A percentile compares a stretch with the other conserved stretches of the same genome.
Conservation (phyloP, 2,888 invertebrate species). For the Teleogryllus oceanicus region DNA sequence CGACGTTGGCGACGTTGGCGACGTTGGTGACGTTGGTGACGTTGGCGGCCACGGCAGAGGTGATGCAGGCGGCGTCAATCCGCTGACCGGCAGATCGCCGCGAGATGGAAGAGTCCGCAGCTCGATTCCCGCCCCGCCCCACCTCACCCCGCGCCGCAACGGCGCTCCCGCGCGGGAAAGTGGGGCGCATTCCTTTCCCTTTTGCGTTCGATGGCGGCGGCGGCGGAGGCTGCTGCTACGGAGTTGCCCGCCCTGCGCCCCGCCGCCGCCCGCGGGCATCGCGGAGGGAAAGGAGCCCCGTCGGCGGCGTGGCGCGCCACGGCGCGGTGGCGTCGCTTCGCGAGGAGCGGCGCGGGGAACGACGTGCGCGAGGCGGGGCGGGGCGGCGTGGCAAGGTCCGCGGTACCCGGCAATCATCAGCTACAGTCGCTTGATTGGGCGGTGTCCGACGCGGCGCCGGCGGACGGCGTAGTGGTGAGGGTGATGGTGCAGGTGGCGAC, state of each 20-base stretch:
- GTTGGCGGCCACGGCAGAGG: no score
- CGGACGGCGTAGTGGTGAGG: not conserved
- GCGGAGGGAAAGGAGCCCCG: not conserved
- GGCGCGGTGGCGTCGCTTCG: no score
- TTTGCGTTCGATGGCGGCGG: slow-evolving; percentile 18
- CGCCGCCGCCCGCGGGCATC: not conserved
- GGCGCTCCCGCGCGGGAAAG: slow-evolving; percentile 5
- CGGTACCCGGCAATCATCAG: not conserved
- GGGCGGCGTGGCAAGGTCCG: not conserved
- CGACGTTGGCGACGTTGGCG: no score
- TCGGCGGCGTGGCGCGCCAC: not conserved
- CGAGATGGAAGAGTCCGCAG: no score
- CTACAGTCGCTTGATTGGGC: not conserved
- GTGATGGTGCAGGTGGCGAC: not conserved
- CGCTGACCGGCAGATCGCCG: no score
- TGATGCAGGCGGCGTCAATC: no score
- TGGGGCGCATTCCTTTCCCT: slow-evolving; percentile 9
- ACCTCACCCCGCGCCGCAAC: not conserved
- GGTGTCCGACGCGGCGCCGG: not conserved
- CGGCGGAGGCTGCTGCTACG: not conserved
- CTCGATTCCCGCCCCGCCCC: no score
- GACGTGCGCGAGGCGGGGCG: no score
- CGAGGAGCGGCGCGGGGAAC: no score
- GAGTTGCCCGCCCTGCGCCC: not conserved
- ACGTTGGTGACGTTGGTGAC: no score